Base-by-base conservation (phyloP, 2,797 vertebrate genomes). In the Paratrypauchen microcephalus region DNA sequence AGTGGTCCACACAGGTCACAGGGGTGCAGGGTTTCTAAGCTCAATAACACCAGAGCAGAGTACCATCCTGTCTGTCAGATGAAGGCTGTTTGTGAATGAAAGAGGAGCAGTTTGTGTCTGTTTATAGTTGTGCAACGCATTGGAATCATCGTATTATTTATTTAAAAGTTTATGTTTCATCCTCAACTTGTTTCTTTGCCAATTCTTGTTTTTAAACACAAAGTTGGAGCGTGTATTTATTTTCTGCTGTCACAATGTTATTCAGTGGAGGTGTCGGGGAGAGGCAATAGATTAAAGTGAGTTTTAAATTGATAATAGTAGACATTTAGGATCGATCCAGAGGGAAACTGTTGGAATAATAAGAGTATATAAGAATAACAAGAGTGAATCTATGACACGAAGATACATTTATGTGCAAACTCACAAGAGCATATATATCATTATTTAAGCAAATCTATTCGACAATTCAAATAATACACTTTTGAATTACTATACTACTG, bases 31-130 rank as follows among this genome's bases (percentile, higher is more conserved):
- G 71, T 36, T 83, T 74, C 74, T 66, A 62, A 78, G 76, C 80
- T 81, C 73, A 81, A 88, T 91, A 83, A 78, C 71, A 58, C 81
- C 71, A 65, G 77, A 80, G 82, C 87, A 84, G 78, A 69, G 30
- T 82, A 64, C 64, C 63, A 68, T 87, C 88, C 81, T 73, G 74
- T 85, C 84, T 85, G 84, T 85, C 83, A 84, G 76, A 83, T 87
- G 83, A 92, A 90, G 88, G 86, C 91, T 91, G 90, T 86, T 87
- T 81, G 70, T 69, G 77, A 84, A 70, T 78, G 68, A 21, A 19
- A 63, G 54, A 2, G 39, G 39, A 21, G 55, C 41, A 30, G 54
- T 67, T 47, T n/a, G 32, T 39, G 21, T 72, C 62, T 64, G 5
- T 45, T 24, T 47, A 65, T 28, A 28, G 23, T 12, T 59, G 12